Conservation (phyloP, 2,888 invertebrate species). For the Leptinotarsa rubiginosa region DNA sequence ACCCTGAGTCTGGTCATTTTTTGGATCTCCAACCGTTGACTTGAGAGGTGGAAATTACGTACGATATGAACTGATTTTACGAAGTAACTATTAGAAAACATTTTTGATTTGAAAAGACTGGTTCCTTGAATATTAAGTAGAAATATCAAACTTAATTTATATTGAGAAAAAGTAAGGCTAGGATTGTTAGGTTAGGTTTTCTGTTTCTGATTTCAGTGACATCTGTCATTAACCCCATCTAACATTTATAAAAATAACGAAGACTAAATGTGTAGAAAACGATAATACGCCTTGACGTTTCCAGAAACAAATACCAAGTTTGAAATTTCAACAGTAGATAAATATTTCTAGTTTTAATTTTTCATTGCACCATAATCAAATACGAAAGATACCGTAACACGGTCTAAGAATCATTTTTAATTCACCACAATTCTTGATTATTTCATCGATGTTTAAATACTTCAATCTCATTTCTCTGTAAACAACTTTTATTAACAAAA, state of each 20-base stretch:
- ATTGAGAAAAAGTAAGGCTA: background rate
- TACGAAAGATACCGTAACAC: too few relatives aligned
- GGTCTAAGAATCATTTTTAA: too few relatives aligned
- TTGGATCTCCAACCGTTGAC: conserved; percentile 71
- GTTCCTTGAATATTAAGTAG: too few relatives aligned
- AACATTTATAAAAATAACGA: background rate
- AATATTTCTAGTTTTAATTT: too few relatives aligned
- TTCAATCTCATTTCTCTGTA: too few relatives aligned
- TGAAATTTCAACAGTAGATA: too few relatives aligned
- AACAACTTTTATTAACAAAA: too few relatives aligned
- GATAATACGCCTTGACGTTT: too few relatives aligned
- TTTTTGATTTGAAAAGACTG: conserved; percentile 10
- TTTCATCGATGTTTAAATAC: too few relatives aligned
- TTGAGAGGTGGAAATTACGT: conserved; percentile 33
- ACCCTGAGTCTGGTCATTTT: conserved; percentile 85
- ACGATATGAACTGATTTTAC: background rate
- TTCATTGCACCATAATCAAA: too few relatives aligned
- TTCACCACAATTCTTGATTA: too few relatives aligned
- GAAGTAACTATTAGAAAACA: conserved; percentile 28
- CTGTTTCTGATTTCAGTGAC: background rate
- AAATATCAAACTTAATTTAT: background rate
- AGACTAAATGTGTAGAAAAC: background rate
- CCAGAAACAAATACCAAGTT: too few relatives aligned
- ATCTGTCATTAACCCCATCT: background rate
- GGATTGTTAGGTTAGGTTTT: background rate